Conservation (phyloP, 2,888 invertebrate genomes). For the Leptinotarsa peninsularis region DNA sequence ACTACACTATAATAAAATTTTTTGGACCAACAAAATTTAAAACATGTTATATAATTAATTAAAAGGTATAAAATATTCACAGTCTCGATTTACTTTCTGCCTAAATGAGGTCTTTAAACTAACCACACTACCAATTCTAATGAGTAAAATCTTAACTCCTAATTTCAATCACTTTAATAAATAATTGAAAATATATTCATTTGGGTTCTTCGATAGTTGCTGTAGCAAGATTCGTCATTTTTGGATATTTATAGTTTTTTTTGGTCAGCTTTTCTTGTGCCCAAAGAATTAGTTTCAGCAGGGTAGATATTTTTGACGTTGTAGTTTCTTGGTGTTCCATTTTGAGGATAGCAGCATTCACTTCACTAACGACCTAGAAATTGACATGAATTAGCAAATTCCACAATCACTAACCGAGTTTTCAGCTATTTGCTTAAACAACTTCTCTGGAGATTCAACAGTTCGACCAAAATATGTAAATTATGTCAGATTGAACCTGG, state of each 20-base stretch:
- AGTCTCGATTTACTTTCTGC: conserved; percentile 24
- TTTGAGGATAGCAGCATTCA: conserved; percentile 96
- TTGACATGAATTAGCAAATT: conserved; percentile 24
- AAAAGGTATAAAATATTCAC: conserved; percentile 36
- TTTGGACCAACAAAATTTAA: conserved; percentile 13
- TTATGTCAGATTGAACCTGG: too few relatives aligned
- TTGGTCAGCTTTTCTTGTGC: conserved; percentile 95
- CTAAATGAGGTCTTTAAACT: conserved; percentile 1
- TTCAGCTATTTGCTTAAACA: background rate
- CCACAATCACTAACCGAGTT: conserved; percentile 1
- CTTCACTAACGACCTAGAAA: conserved; percentile 90
- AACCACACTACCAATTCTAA: background rate
- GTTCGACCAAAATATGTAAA: too few relatives aligned
- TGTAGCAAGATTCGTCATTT: conserved; percentile 91
- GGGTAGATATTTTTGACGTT: conserved; percentile 90
- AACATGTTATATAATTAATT: conserved; percentile 26
- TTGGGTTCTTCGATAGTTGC: conserved; percentile 79
- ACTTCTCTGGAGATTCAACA: too few relatives aligned
- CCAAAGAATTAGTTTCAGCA: conserved; percentile 94
- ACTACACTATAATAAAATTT: conserved; percentile 20
- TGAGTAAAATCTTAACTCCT: conserved; percentile 21
- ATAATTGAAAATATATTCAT: conserved; percentile 47
- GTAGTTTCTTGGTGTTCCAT: conserved; percentile 93
- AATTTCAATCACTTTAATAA: conserved; percentile 20
- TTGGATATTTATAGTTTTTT: conserved; percentile 94